A percentile compares a stretch with the other conserved stretches of the same genome.
phyloP scores from a whole-genome alignment of 2,113 vertebrate species.

The Papio anubis region DNA sequence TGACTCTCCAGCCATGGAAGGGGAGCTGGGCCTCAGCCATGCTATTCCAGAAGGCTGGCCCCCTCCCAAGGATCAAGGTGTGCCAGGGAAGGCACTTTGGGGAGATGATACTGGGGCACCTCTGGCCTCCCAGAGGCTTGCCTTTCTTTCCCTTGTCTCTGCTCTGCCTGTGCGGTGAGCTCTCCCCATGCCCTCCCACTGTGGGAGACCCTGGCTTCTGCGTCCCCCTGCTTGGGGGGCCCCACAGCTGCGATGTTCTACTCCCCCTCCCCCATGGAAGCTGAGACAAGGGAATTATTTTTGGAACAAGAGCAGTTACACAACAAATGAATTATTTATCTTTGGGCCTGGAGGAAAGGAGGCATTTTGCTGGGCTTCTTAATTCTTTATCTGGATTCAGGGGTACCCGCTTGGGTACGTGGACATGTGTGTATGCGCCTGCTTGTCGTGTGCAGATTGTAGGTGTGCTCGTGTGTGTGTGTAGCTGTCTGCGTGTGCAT shows the following conservation, averaged over 20 bases:
- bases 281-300: conserved; percentile 82
- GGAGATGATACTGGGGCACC: background rate
- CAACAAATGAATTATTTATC: conserved; percentile 88
- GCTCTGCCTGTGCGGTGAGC: background rate
- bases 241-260: background rate
- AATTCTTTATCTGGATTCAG: conserved; percentile 46
- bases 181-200: background rate
- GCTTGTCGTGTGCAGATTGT: background rate
- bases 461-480: background rate
- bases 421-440: background rate
- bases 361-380: conserved; percentile 71
- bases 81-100: background rate
- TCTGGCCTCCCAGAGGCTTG: background rate
- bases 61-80: too few relatives aligned
- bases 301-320: conserved; percentile 84
- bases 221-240: background rate
- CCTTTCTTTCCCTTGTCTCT: background rate
- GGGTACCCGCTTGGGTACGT: background rate
- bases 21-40: background rate
- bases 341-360: conserved; percentile 76
- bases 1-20: background rate
- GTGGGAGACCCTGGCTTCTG: background rate
- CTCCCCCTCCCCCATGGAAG: conserved; percentile 68
- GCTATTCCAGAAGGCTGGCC: background rate
- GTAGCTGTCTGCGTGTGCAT: background rate